phyloP scores from a whole-genome alignment of 1,140 invertebrate genomes.

The Theocolax elegans region DNA sequence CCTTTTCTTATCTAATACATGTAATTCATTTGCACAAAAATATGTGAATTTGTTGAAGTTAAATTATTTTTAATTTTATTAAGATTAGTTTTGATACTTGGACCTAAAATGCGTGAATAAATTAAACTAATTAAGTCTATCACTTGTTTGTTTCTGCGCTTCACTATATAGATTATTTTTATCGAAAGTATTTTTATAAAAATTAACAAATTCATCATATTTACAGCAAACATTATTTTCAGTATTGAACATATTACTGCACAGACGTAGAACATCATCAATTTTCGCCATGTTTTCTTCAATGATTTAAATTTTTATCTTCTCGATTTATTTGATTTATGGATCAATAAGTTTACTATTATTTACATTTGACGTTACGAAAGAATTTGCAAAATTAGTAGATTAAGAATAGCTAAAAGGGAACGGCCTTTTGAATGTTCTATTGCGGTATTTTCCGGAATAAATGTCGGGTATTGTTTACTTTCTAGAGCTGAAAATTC shows the following conservation, averaged over 20 bases:
- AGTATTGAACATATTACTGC: neutral
- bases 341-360: neutral
- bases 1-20: too few relatives aligned
- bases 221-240: neutral
- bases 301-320: neutral
- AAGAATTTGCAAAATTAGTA: neutral
- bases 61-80: too few relatives aligned
- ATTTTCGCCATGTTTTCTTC: neutral
- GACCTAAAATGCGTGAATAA: too few relatives aligned
- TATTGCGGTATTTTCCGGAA: neutral
- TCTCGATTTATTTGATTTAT: neutral
- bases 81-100: too few relatives aligned
- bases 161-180: slow-evolving; percentile 1
- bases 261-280: neutral
- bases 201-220: neutral
- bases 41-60: too few relatives aligned
- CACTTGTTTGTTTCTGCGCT: too few relatives aligned
- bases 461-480: neutral
- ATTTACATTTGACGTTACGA: neutral
- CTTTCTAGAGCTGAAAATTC: slow-evolving; percentile 2
- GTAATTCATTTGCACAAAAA: too few relatives aligned
- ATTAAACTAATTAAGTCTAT: too few relatives aligned
- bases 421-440: neutral
- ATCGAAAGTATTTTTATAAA: slow-evolving; percentile 5
- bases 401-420: neutral